Evolutionary conservation across 2,113 vertebrate species (phyloP).

Genomic region (Ovibos moschatus): DNA sequence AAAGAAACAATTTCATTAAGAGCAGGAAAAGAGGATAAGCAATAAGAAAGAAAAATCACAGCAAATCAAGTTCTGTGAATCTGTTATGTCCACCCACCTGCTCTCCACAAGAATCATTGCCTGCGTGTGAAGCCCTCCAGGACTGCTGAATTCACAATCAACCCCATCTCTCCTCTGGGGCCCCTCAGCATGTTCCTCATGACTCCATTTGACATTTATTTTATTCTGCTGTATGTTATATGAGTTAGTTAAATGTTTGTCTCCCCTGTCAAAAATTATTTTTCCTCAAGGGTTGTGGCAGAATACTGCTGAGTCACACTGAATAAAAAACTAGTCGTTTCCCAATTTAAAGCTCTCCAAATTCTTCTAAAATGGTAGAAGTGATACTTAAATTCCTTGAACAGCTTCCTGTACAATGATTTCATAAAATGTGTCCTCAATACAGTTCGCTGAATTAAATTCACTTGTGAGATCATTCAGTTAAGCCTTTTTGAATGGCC

Average conservation of each 20-base stretch:
- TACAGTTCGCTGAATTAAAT: not conserved
- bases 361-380: not conserved
- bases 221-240: not conserved
- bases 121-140: accelerated
- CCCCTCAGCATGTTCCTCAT: not conserved
- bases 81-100: not conserved
- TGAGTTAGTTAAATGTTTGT: not conserved
- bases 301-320: not conserved
- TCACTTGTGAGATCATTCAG: not conserved
- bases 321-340: not conserved
- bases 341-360: not conserved
- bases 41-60: not conserved
- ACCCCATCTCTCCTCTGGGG: not conserved
- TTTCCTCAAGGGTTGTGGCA: not conserved
- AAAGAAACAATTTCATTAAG: conserved; percentile 2
- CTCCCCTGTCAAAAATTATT: not conserved
- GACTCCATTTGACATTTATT: not conserved
- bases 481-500: not conserved
- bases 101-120: not conserved
- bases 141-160: not conserved
- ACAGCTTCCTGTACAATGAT: not conserved
- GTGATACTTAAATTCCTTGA: not conserved
- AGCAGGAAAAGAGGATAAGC: not conserved
- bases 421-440: not conserved
- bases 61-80: not conserved